Percentiles rank a stretch among this genome's conserved stretches.
Evolutionary conservation across 1,140 invertebrate species (phyloP).

Genomic region (Anastatus disparis): DNA sequence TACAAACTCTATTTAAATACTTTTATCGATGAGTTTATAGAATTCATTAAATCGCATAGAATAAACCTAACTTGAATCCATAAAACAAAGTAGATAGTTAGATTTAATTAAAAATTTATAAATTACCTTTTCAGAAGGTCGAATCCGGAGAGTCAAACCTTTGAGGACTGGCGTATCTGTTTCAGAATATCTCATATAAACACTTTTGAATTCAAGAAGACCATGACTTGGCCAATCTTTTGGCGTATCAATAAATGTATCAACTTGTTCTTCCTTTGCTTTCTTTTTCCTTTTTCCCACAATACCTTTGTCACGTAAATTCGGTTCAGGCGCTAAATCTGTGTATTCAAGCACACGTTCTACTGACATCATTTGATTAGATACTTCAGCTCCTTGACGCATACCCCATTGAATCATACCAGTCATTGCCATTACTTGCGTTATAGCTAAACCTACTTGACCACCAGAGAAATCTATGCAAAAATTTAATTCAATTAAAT

Average conservation of each 20-base stretch:
- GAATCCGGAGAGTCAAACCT: slow-evolving; percentile 67
- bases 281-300: slow-evolving; percentile 60
- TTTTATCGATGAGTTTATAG: too few species aligned
- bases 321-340: slow-evolving; percentile 70
- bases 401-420: slow-evolving; percentile 81
- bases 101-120: too few species aligned
- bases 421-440: slow-evolving; percentile 68
- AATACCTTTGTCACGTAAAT: slow-evolving; percentile 60
- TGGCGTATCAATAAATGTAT: slow-evolving; percentile 52
- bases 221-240: slow-evolving; percentile 80
- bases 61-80: too few species aligned
- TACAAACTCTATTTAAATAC: too few species aligned
- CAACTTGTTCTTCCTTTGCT: slow-evolving; percentile 24
- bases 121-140: slow-evolving; percentile 65
- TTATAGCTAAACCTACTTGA: slow-evolving; percentile 70
- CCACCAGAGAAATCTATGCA: slow-evolving; percentile 60
- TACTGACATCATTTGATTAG: slow-evolving; percentile 83
- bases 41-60: too few species aligned
- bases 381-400: slow-evolving; percentile 79
- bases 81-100: too few species aligned
- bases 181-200: slow-evolving; percentile 69
- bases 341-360: slow-evolving; percentile 84
- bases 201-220: slow-evolving; percentile 69
- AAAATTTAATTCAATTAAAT: not conserved
- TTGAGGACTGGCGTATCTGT: slow-evolving; percentile 70